Percentiles rank a stretch among this genome's conserved stretches.
phyloP scores from a whole-genome alignment of 2,797 vertebrate genomes.

The Miichthys miiuy region DNA sequence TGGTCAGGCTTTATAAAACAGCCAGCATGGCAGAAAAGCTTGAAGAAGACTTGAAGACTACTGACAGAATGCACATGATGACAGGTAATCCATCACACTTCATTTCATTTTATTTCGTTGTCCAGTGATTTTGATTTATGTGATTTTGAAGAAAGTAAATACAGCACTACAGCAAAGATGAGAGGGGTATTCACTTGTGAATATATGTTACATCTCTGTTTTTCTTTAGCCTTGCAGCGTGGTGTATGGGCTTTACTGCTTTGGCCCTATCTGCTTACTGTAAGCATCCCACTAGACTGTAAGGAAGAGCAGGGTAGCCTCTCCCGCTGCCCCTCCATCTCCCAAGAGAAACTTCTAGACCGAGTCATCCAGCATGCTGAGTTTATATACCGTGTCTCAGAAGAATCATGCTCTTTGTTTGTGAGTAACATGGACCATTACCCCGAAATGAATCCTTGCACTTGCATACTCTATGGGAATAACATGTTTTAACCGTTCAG shows the following conservation, averaged over 20 bases:
- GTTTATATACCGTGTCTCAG: constrained; percentile 84
- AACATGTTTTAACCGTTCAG: neutral
- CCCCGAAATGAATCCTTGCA: constrained; percentile 2
- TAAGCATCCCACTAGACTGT: constrained; percentile 77
- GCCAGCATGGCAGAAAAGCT: neutral
- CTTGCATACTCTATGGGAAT: neutral
- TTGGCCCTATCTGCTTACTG: constrained; percentile 57
- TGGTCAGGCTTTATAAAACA: constrained; percentile 71
- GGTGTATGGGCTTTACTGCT: constrained; percentile 66
- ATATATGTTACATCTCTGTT: constrained; percentile 7
- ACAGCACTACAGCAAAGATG: neutral
- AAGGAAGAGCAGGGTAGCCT: constrained; percentile 69
- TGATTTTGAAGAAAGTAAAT: neutral
- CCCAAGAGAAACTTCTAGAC: constrained; percentile 86
- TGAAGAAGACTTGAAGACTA: constrained; percentile 30
- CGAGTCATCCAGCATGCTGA: constrained; percentile 86
- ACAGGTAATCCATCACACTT: constrained; percentile 65
- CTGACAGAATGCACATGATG: constrained; percentile 66
- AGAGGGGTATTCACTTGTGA: neutral
- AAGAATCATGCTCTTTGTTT: constrained; percentile 83
- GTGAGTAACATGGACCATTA: constrained; percentile 74
- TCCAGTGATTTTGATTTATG: neutral
- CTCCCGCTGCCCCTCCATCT: constrained; percentile 79
- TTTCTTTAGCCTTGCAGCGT: constrained; percentile 66
- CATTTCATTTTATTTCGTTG: neutral